phyloP scores from a whole-genome alignment of 2,888 invertebrate genomes.

The Ophonus ardosiacus region DNA sequence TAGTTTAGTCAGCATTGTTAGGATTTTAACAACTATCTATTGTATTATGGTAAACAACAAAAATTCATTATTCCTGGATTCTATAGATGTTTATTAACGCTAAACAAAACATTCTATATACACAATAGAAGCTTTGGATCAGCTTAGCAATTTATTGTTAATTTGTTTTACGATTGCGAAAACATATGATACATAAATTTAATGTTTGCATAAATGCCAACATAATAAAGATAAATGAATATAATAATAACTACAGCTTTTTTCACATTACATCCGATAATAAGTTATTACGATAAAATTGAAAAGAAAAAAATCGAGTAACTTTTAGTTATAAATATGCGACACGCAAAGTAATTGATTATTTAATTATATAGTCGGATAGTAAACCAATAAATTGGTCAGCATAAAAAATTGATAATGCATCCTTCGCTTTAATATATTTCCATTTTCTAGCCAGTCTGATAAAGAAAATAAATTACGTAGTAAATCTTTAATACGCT shows the following conservation, averaged over 20 bases:
- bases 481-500: no score
- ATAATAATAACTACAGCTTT: not conserved
- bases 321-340: not conserved
- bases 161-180: no score
- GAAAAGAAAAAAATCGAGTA: not conserved
- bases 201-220: not conserved
- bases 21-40: slow-evolving; percentile 10
- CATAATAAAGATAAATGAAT: not conserved
- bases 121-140: no score
- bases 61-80: slow-evolving; percentile 3
- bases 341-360: not conserved
- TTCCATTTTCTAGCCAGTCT: no score
- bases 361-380: not conserved
- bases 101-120: not conserved
- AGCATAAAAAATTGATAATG: not conserved
- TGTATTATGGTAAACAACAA: not conserved
- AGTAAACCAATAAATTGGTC: not conserved
- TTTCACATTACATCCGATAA: not conserved
- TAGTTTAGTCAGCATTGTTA: slow-evolving; percentile 9
- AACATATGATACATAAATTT: not conserved
- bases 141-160: no score
- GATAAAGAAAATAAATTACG: no score
- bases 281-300: not conserved
- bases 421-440: not conserved
- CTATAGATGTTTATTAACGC: not conserved